A percentile compares a stretch with the other conserved stretches of the same genome.
Conservation (phyloP, 2,797 vertebrate genomes). For the Sciurus carolinensis region DNA sequence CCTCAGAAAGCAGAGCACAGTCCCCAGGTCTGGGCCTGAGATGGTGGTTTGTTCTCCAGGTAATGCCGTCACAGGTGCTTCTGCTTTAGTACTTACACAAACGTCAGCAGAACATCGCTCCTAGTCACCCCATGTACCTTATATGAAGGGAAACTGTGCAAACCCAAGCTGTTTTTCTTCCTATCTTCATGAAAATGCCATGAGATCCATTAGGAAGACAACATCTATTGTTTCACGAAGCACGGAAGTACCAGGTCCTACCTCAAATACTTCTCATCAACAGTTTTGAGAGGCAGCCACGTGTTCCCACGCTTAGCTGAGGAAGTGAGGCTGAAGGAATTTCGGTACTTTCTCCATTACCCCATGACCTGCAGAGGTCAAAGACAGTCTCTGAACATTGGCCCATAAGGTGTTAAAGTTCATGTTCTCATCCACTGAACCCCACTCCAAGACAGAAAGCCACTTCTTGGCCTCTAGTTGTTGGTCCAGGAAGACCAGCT, state of each 20-base stretch:
- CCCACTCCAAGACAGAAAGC: neutral
- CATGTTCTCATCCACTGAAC: neutral
- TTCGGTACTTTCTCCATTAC: neutral
- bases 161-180: no score
- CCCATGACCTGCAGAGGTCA: neutral
- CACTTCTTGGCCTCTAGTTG: rapidly evolving
- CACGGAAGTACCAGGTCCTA: neutral
- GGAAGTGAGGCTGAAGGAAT: neutral
- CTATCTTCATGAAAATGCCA: neutral
- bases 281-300: neutral
- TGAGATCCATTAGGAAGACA: neutral
- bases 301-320: neutral
- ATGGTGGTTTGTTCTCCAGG: slow-evolving; percentile 51
- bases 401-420: rapidly evolving
- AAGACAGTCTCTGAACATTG: neutral
- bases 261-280: neutral
- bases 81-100: no score
- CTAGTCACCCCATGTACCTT: no score
- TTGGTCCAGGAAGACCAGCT: neutral
- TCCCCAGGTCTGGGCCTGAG: rapidly evolving
- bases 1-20: rapidly evolving
- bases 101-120: neutral
- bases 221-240: neutral
- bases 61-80: neutral
- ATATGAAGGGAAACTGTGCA: no score